Evolutionary conservation across 2,888 invertebrate species (phyloP), one percentile per base, ranked within the genome.

Genomic region (Eupelmus urozonus): DNA sequence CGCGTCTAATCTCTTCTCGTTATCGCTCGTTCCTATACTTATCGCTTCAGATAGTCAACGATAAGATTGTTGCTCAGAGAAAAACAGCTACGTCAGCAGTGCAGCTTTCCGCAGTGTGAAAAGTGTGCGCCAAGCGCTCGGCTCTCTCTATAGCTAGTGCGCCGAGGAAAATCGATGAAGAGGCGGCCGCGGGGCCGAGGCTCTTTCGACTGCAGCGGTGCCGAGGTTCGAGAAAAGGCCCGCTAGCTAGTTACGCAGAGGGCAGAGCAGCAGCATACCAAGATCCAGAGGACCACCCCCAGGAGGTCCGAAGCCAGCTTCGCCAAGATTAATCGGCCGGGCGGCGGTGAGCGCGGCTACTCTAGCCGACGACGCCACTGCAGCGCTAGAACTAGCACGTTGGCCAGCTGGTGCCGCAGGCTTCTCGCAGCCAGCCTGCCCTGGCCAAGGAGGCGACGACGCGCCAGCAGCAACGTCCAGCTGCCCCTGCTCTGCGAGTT

Each of bases 401-500:
- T 53, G 49, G 45, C 53, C 72, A 5, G 16, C n/a, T 76, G 76
- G 76, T 79, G 34, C 49, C 69, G 73, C 51, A 62, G 65, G 55
- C 42, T 79, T 29, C 25, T 72, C 49, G 40, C 27, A 25, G 18
- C 7, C 23, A 16, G 57, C 13, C n/a, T 49, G 18, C 53, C 53
- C 20, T 29, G 63, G 20, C 5, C 0, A 0, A 34, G 23, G 4
- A 34, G 53, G 16, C 51, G 51, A 51, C 42, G 55, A 34, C 29
- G 20, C 20, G 16, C 27, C 9, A 20, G 11, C 9, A 29, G 5
- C 20, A 25, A n/a, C n/a, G 20, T 67, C 0, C 80, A 80, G 66
- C 40, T 76, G 40, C 80, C 80, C 1, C 45, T 80, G 76, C 74
- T 79, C 23, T 75, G 57, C 55, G 78, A 80, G 42, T 55, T 80